Conservation (phyloP, 1,140 invertebrate species). For the Achatina immaculata region DNA sequence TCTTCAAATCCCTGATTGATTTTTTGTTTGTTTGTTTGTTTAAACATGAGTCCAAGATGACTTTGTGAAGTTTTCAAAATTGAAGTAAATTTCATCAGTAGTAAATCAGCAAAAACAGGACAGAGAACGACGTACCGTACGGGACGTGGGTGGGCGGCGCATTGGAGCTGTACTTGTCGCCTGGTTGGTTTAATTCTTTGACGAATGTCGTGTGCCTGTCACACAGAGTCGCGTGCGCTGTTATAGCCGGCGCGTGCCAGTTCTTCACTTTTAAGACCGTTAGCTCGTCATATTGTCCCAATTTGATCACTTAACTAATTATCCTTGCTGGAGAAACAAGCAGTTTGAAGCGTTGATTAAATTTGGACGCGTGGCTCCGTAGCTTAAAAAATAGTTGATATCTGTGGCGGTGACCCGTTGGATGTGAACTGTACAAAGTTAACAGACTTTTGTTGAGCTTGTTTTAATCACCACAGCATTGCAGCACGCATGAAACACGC, state of each 20-base stretch:
- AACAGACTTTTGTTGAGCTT: too few relatives aligned
- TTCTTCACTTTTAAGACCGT: not conserved
- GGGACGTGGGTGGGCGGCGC: conserved; percentile 30
- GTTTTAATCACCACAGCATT: too few relatives aligned
- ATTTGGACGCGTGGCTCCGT: not conserved
- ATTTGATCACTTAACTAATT: not conserved
- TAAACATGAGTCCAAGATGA: too few relatives aligned
- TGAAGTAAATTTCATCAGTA: too few relatives aligned
- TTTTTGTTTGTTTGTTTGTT: too few relatives aligned
- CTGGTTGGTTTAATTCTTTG: conserved; percentile 6
- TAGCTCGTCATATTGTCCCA: not conserved
- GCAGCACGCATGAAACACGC: too few relatives aligned
- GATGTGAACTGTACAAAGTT: not conserved
- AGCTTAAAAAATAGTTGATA: not conserved
- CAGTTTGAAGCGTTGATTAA: not conserved
- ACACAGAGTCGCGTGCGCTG: conserved; percentile 35
- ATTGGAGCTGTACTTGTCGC: too few relatives aligned
- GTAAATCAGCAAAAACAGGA: too few relatives aligned
- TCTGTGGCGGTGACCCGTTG: not conserved
- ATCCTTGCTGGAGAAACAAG: conserved; percentile 7
- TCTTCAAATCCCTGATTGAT: too few relatives aligned
- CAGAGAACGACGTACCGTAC: too few relatives aligned
- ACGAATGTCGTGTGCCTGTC: conserved; percentile 28
- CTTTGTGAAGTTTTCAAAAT: too few relatives aligned
- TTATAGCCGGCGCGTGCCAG: conserved; percentile 29